A percentile compares a stretch with the other conserved stretches of the same genome.
These are phyloP conservation scores for Erpobdella octoculata DNA, from an alignment of 2,888 invertebrate species.

Conservation along the genomic window DNA sequence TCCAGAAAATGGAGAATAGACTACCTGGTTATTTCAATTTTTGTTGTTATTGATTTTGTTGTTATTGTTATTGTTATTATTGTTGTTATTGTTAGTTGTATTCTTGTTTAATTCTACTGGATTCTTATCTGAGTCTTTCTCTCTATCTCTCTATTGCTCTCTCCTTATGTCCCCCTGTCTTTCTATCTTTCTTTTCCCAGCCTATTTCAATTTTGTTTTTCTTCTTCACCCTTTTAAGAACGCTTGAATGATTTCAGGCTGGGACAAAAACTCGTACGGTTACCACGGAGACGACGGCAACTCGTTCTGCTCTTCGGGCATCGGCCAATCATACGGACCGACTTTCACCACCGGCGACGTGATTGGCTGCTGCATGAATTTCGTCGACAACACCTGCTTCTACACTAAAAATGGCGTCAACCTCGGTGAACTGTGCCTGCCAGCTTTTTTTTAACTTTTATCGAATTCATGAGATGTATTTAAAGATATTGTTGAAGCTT, in stretches of 20 bases:
- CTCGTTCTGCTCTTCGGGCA: conserved; percentile 94
- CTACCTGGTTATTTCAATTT: conserved; percentile 86
- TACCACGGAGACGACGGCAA: conserved; percentile 99
- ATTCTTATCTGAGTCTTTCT: too few species aligned
- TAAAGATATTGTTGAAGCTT: too few species aligned
- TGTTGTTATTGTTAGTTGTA: too few species aligned
- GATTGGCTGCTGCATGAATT: conserved; percentile 95
- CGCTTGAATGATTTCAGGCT: conserved; percentile 60
- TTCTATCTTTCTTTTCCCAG: background rate
- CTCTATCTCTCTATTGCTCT: too few species aligned
- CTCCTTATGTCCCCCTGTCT: background rate
- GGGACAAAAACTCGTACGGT: conserved; percentile 97
- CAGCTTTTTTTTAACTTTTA: too few species aligned
- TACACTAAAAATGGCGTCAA: conserved; percentile 98
- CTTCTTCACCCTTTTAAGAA: background rate
- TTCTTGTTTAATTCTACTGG: too few species aligned
- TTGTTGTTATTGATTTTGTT: too few species aligned
- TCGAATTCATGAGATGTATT: too few species aligned
- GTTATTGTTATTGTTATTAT: too few species aligned
- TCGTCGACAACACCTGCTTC: conserved; percentile 95
- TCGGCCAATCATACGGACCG: conserved; percentile 90
- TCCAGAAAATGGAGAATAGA: conserved; percentile 92
- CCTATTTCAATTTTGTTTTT: background rate
- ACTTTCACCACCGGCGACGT: conserved; percentile 96
- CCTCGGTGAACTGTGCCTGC: conserved; percentile 61